Base-by-base conservation (phyloP, 2,797 vertebrate genomes). In the Aphelocoma californica region DNA sequence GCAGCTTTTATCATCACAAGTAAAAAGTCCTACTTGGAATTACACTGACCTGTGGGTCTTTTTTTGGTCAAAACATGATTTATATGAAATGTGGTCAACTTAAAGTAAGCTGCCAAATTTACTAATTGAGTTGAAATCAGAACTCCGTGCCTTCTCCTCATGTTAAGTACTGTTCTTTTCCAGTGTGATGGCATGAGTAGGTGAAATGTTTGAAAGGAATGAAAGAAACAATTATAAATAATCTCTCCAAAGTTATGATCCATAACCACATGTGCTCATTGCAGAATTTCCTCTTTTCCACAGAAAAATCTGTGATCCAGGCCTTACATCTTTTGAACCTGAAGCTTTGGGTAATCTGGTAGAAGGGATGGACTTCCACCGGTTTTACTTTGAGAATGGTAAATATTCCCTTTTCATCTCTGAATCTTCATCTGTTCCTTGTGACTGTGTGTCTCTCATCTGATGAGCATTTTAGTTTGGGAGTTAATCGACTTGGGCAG, bases 361-460 rank as follows among this genome's bases (percentile, higher is more conserved):
- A 75, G 99, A 99, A 97, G 99, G 99, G 47, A 99, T 99, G 71
- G 99, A 99, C 95, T 99, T 99, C 81, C 99, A 99, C 95, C 98
- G 99, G 82, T 99, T 99, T 98, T 99, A 99, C 98, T 99, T 99
- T 91, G 99, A 99, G 96, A 99, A 99, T 10, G 98, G 99, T 99
- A 98, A 88, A 78, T 51, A 11, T 16, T 69, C 15, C 17, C 48
- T 67, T 84, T 77, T 45, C n/a, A 3, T 56, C 38, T 48, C 29
- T 0, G 1, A 50, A 14, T 42, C 42, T 83, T 90, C 42, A 10
- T 69, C 53, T 77, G 21, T 62, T 85, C 70, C 15, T 18, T 45
- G 40, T 53, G 42, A 38, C 42, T 57, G n/a, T 44, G 14, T 65
- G 71, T 86, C 48, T 72, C 28, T 4, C 1, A 45, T 54, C 54